Evolutionary conservation across 2,797 vertebrate genomes (phyloP).

Genomic region (Pipistrellus kuhlii): DNA sequence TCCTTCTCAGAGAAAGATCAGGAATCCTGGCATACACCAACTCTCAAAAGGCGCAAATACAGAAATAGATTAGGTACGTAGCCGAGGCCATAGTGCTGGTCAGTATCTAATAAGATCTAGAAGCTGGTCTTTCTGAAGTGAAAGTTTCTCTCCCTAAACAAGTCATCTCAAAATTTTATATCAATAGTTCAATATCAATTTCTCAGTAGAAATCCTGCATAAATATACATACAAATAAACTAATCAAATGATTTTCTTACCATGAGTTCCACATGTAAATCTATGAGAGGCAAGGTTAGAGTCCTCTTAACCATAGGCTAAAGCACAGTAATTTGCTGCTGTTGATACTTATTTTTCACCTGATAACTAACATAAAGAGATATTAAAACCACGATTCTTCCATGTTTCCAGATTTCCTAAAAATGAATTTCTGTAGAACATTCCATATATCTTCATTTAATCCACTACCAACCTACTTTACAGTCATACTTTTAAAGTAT

Average conservation of each 20-base stretch:
- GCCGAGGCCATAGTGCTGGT: not conserved
- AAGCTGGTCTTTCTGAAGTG: slow-evolving; percentile 35
- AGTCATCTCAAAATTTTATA: slow-evolving; percentile 6
- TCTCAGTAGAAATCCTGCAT: slow-evolving; percentile 11
- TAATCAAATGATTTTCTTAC: slow-evolving; percentile 44
- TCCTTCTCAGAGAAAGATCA: not conserved
- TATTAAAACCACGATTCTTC: slow-evolving; percentile 47
- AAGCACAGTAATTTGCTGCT: slow-evolving; percentile 38
- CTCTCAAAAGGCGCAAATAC: slow-evolving; percentile 1
- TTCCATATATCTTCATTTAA: slow-evolving; percentile 37
- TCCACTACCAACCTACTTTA: slow-evolving; percentile 39
- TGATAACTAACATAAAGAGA: slow-evolving; percentile 45
- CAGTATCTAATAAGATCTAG: not conserved
- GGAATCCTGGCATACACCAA: not conserved
- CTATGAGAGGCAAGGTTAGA: slow-evolving; percentile 32
- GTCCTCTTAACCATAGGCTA: slow-evolving; percentile 11
- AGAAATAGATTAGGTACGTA: not conserved
- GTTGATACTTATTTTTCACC: slow-evolving; percentile 51
- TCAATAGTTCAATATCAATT: not conserved
- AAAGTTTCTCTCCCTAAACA: slow-evolving; percentile 28
- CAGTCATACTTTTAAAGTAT: not conserved
- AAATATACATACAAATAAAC: slow-evolving; percentile 28
- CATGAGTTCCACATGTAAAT: not conserved
- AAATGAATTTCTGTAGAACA: slow-evolving; percentile 38
- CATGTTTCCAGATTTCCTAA: slow-evolving; percentile 60